Conservation (phyloP, 2,113 vertebrate species). For the Bubalus kerabau region DNA sequence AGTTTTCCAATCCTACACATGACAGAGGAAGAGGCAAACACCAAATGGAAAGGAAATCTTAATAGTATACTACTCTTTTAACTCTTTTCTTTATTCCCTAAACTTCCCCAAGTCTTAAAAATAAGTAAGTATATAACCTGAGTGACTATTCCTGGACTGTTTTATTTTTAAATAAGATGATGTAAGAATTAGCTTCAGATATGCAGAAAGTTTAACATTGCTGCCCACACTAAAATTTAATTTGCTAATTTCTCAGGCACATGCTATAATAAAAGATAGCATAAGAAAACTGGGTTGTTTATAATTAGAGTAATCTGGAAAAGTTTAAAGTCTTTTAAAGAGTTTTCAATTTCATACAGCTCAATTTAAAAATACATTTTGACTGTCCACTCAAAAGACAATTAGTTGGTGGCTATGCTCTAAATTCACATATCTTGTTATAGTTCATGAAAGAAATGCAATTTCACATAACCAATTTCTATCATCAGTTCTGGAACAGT, state of each 20-base stretch:
- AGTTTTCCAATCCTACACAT: background rate
- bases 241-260: constrained; percentile 35
- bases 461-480: constrained; percentile 19
- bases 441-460: constrained; percentile 27
- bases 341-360: background rate
- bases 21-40: background rate
- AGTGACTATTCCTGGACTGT: background rate
- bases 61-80: background rate
- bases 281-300: constrained; percentile 9
- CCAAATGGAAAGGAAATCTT: background rate
- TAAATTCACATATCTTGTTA: background rate
- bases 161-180: constrained; percentile 38
- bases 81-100: background rate
- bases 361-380: constrained; percentile 40
- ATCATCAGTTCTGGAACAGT: constrained; percentile 4
- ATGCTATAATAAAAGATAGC: background rate
- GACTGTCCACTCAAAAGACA: constrained; percentile 13
- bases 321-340: background rate
- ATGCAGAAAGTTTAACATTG: background rate
- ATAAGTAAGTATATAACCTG: background rate
- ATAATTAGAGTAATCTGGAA: constrained; percentile 12
- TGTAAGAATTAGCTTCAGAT: constrained; percentile 12
- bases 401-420: background rate
- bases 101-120: background rate
- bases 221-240: constrained; percentile 17